Evolutionary conservation across 2,113 vertebrate species (phyloP).

Genomic region (Vulpes lagopus): DNA sequence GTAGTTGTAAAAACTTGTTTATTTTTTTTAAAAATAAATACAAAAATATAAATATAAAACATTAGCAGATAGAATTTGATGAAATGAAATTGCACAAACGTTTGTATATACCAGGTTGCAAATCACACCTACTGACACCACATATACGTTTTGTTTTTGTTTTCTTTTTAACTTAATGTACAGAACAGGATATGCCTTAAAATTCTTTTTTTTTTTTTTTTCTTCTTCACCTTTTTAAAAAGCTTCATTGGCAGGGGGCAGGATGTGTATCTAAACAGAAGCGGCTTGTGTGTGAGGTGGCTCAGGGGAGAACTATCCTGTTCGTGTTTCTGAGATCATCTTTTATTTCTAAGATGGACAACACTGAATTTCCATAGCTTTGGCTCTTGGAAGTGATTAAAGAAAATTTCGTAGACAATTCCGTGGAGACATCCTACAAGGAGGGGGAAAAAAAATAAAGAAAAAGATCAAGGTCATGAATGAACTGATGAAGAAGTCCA

Average conservation of each 20-base stretch:
- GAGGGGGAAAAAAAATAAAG: conserved; percentile 81
- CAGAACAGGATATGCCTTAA: conserved; percentile 87
- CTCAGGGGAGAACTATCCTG: conserved; percentile 84
- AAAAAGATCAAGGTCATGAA: conserved; percentile 85
- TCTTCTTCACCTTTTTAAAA: conserved; percentile 85
- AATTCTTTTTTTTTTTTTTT: conserved; percentile 63
- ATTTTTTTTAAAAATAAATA: conserved; percentile 99
- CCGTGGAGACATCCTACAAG: conserved; percentile 87
- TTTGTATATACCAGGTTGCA: conserved; percentile 90
- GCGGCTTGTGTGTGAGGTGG: conserved; percentile 84
- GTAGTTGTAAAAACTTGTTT: conserved; percentile 93
- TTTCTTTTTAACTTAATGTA: conserved; percentile 87
- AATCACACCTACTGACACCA: conserved; percentile 92
- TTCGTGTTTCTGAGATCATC: conserved; percentile 85
- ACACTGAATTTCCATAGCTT: conserved; percentile 90
- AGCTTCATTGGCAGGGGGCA: conserved; percentile 87
- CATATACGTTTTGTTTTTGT: conserved; percentile 87
- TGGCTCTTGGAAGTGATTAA: conserved; percentile 90
- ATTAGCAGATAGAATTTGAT: conserved; percentile 94
- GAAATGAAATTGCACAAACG: conserved; percentile 92
- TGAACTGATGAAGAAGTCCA: conserved; percentile 82
- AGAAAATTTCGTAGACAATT: conserved; percentile 87
- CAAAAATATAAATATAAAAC: conserved; percentile 99
- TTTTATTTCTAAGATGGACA: conserved; percentile 89
- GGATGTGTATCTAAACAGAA: conserved; percentile 86